These are phyloP conservation scores for Ceratoteleas bidentatus DNA, from an alignment of 1,140 invertebrate species.

Conservation along the genomic window DNA sequence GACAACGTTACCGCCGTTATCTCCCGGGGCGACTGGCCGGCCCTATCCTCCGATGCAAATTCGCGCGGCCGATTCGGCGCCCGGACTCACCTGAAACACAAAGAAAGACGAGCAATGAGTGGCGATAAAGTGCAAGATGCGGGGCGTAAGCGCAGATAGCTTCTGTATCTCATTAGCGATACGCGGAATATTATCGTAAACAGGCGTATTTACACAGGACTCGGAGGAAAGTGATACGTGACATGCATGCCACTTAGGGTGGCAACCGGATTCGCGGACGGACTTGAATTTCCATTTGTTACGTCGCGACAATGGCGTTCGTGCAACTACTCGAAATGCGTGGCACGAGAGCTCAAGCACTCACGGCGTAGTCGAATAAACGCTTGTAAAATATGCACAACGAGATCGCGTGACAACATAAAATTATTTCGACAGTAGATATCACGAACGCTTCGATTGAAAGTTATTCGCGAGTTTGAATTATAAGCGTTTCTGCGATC, in stretches of 20 bases:
- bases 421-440: slow-evolving; percentile 70
- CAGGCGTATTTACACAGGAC: slow-evolving; percentile 77
- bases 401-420: slow-evolving; percentile 66
- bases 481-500: slow-evolving; percentile 50
- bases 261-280: slow-evolving; percentile 73
- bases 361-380: slow-evolving; percentile 64
- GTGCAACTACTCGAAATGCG: slow-evolving; percentile 73
- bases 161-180: slow-evolving; percentile 72
- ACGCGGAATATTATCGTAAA: slow-evolving; percentile 77
- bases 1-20: too few relatives aligned
- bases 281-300: slow-evolving; percentile 79
- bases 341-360: slow-evolving; percentile 68
- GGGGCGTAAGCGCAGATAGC: slow-evolving; percentile 61
- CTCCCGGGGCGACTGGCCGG: too few relatives aligned
- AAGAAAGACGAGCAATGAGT: slow-evolving; percentile 57
- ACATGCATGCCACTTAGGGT: slow-evolving; percentile 77
- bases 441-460: slow-evolving; percentile 65
- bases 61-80: neutral
- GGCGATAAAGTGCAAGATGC: slow-evolving; percentile 27
- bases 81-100: slow-evolving; percentile 75
- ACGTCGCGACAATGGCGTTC: slow-evolving; percentile 74
- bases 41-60: slow-evolving; percentile 4
- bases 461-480: slow-evolving; percentile 63
- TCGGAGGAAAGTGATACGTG: slow-evolving; percentile 78
- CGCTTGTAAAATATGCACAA: slow-evolving; percentile 70